Conservation (phyloP, 2,888 invertebrate genomes). For the Orthonychiurus folsomi region DNA sequence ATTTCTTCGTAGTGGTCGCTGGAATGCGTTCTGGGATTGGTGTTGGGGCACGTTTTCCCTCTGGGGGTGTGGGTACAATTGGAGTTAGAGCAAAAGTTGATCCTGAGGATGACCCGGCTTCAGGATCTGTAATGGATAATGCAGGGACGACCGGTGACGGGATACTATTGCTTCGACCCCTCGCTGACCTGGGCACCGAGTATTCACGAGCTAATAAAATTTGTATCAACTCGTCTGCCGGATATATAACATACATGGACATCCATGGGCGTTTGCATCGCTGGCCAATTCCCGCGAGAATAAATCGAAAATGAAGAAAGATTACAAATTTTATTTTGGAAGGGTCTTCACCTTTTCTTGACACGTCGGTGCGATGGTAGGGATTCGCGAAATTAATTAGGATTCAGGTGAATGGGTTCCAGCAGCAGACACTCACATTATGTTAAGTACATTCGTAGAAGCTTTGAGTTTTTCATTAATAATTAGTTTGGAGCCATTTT, state of each 20-base stretch:
- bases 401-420: no score
- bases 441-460: no score
- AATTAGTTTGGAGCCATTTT: not conserved
- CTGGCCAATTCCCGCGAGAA: not conserved
- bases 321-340: no score
- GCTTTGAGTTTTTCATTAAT: not conserved
- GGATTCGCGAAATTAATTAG: no score
- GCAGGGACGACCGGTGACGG: constrained; percentile 9
- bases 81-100: not conserved
- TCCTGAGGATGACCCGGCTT: no score
- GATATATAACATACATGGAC: constrained; percentile 40
- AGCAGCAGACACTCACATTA: no score
- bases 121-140: not conserved
- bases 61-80: not conserved
- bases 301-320: no score
- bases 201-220: constrained; percentile 35
- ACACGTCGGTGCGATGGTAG: no score
- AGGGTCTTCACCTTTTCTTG: no score
- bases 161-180: not conserved
- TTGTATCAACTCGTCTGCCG: constrained; percentile 39
- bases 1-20: constrained; percentile 2
- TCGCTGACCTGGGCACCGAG: not conserved
- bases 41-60: not conserved
- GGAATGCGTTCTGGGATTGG: not conserved
- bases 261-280: constrained; percentile 8